Evolutionary conservation across 1,140 invertebrate species (phyloP).

Genomic region (Eueides isabella): DNA sequence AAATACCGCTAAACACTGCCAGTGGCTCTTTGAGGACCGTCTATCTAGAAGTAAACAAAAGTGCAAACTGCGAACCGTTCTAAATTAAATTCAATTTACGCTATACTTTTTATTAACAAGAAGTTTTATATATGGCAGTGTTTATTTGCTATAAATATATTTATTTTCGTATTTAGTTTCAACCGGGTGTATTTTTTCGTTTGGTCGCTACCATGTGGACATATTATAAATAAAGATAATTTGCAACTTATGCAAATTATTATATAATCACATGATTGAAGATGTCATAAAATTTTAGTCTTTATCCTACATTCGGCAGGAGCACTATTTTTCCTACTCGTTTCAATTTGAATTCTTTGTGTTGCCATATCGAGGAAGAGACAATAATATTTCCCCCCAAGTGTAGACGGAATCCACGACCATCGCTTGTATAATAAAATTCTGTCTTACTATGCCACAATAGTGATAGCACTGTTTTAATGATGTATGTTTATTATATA

Average conservation of each 20-base stretch:
- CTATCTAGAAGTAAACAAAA: constrained; percentile 36
- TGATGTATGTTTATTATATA: background rate
- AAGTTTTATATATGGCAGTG: background rate
- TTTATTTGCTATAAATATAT: constrained; percentile 7
- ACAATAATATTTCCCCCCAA: too few relatives aligned
- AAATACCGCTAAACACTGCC: constrained; percentile 20
- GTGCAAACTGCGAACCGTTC: constrained; percentile 29
- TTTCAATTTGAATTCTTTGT: too few relatives aligned
- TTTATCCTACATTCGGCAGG: background rate
- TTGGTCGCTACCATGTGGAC: too few relatives aligned
- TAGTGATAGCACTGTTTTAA: background rate
- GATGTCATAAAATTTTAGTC: background rate
- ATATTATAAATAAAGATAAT: too few relatives aligned
- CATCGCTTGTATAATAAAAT: too few relatives aligned
- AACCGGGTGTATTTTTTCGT: background rate
- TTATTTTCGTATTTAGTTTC: background rate
- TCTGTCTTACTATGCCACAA: too few relatives aligned
- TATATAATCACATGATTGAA: background rate
- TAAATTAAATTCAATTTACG: constrained; percentile 33
- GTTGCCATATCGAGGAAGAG: too few relatives aligned
- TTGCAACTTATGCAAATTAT: background rate
- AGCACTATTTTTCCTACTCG: too few relatives aligned
- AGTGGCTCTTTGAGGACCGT: constrained; percentile 28
- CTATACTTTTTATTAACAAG: constrained; percentile 7
- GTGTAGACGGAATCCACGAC: too few relatives aligned